These are phyloP conservation scores for Sylvia borin DNA, from an alignment of 2,797 vertebrate genomes.

Conservation along the genomic window DNA sequence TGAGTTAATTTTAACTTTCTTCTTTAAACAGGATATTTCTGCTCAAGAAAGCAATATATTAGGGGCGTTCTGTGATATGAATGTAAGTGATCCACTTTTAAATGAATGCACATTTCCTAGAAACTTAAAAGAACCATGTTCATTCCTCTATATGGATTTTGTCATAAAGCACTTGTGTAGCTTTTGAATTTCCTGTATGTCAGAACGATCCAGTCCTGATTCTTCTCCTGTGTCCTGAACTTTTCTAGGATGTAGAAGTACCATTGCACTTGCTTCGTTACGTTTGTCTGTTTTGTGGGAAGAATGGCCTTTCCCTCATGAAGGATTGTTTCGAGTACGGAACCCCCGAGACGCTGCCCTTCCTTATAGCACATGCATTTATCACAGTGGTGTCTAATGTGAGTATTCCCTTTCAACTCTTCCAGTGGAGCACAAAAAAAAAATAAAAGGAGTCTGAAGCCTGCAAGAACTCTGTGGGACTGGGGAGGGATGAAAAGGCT, in stretches of 20 bases:
- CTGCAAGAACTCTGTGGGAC: background rate
- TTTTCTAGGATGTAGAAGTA: constrained; percentile 92
- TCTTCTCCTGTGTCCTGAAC: background rate
- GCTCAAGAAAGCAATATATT: constrained; percentile 99
- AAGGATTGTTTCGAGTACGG: constrained; percentile 98
- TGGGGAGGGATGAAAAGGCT: background rate
- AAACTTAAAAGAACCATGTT: background rate
- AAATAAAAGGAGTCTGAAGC: background rate
- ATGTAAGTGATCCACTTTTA: constrained; percentile 84
- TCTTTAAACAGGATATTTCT: constrained; percentile 90
- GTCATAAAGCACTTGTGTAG: background rate
- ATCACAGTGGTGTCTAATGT: constrained; percentile 99
- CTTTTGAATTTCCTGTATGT: background rate
- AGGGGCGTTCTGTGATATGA: constrained; percentile 99
- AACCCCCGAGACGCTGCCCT: constrained; percentile 91
- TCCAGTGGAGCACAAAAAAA: background rate
- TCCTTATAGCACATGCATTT: constrained; percentile 96
- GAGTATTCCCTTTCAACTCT: constrained; percentile 71
- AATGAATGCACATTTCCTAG: background rate
- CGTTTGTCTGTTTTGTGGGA: constrained; percentile 96
- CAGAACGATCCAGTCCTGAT: background rate
- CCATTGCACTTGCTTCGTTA: constrained; percentile 97
- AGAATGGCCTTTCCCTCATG: constrained; percentile 98
- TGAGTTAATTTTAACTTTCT: constrained; percentile 28
- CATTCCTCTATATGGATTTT: background rate